Base-by-base conservation (phyloP, 2,797 vertebrate species). In the Salarias fasciatus region DNA sequence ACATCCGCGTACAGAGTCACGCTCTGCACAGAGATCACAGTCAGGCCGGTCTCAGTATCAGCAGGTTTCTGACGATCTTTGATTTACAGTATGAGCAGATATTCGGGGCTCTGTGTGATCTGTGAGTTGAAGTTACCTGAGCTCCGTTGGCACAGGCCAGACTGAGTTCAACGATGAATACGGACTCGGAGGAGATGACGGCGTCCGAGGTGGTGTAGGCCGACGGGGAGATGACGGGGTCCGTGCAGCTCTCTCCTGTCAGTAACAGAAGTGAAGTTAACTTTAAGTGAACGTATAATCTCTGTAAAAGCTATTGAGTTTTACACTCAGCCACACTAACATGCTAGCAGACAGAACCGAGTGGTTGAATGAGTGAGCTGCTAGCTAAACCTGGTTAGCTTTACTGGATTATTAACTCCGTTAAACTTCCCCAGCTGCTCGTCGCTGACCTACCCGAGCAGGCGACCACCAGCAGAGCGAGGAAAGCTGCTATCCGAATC, bases 131-230 rank as follows among this genome's bases (percentile, higher is more conserved):
- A 3, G 61, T 72, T 83, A 97, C 96, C 93, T 97, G 96, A 0
- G 94, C 96, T 63, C 95, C 95, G 69, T 97, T 97, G 42, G 93
- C 94, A 87, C 96, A 98, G 0, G 91, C 87, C 72, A 98, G 81
- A 11, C 94, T 96, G 51, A 98, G 93, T 30, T 98, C 96, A 46
- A 98, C 96, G 28, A 98, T 96, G 77, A 98, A 97, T 38, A 97
- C 96, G 0, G 95, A 95, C 87, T 97, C 96, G 0, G 96, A 95
- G 29, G 96, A 93, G 85, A 98, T 97, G 71, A 98, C 94, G 0
- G 96, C 96, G 48, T 98, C 96, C 0, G 93, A 93, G 2, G 96
- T 98, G 63, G 96, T 97, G 89, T 97, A 97, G 83, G 96, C 96
- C 65, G 95, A 95, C 5, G 96, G 94, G 4, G 91, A 93, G 75